Percentiles rank a stretch among this genome's conserved stretches.
These are phyloP conservation scores for Istiophorus platypterus DNA, from an alignment of 2,113 vertebrate genomes.

Conservation along the genomic window DNA sequence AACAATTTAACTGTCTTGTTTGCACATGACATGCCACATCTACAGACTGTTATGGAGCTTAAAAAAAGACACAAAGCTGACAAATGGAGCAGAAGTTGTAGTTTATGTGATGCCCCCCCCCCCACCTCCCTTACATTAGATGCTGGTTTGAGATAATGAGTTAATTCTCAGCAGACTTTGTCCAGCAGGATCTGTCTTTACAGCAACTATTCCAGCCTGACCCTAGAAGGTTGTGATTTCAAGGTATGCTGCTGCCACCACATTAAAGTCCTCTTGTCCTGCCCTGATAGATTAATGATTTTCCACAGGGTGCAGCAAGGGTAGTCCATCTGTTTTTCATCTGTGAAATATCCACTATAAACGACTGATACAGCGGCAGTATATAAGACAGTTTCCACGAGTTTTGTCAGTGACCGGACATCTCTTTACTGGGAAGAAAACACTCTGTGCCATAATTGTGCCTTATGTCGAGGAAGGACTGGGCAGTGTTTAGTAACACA, in stretches of 20 bases:
- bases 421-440: too few relatives aligned
- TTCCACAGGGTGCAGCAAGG: not conserved
- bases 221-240: constrained; percentile 7
- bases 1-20: constrained; percentile 25
- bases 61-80: not conserved
- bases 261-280: not conserved
- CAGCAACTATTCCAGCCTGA: constrained; percentile 20
- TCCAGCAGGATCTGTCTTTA: constrained; percentile 26
- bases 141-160: constrained; percentile 28
- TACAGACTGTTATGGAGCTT: too few relatives aligned
- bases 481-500: too few relatives aligned
- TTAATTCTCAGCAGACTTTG: constrained; percentile 41
- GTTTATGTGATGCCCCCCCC: not conserved
- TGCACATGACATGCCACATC: constrained; percentile 26
- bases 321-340: not conserved
- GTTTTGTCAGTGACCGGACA: not conserved
- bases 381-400: not conserved
- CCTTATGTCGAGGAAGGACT: too few relatives aligned
- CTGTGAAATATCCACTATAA: not conserved
- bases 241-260: not conserved
- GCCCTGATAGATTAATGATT: not conserved
- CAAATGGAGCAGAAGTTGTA: not conserved
- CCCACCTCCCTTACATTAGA: not conserved
- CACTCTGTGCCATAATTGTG: too few relatives aligned
- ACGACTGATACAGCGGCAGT: not conserved